Conservation (phyloP, 2,888 invertebrate genomes). For the Amorpha juglandis region DNA sequence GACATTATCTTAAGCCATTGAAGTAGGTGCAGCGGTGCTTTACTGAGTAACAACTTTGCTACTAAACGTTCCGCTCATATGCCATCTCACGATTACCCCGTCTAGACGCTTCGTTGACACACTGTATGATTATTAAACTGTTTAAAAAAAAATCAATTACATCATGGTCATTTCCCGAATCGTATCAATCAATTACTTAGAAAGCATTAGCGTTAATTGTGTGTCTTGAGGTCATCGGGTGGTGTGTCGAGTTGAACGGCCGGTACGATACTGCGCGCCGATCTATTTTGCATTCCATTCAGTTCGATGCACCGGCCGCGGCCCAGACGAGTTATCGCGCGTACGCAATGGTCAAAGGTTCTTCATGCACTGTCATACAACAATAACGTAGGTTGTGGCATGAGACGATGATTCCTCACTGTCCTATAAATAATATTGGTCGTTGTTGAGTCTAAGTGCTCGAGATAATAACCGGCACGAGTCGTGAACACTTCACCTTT, state of each 20-base stretch:
- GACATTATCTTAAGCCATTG: too few species aligned
- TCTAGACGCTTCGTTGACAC: too few species aligned
- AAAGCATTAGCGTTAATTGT: conserved; percentile 33
- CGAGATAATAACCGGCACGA: too few species aligned
- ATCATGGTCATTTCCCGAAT: neutral
- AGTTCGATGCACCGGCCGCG: conserved; percentile 45
- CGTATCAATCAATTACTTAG: conserved; percentile 23
- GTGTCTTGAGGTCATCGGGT: conserved; percentile 55
- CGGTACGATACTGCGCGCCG: conserved; percentile 48
- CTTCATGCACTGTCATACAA: conserved; percentile 14
- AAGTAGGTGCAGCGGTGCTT: too few species aligned
- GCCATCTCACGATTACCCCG: too few species aligned
- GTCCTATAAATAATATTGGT: too few species aligned
- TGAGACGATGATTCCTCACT: too few species aligned
- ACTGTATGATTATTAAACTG: too few species aligned
- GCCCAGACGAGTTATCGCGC: conserved; percentile 41
- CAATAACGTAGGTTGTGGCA: conserved; percentile 5
- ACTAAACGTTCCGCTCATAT: too few species aligned
- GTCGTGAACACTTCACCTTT: too few species aligned
- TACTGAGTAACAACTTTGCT: too few species aligned
- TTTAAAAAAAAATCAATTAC: neutral
- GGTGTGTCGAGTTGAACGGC: conserved; percentile 62
- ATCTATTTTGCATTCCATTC: conserved; percentile 54
- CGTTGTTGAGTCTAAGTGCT: too few species aligned
- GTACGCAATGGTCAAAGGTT: conserved; percentile 35